phyloP scores from a whole-genome alignment of 2,797 vertebrate genomes.

The Muscicapa comitata region DNA sequence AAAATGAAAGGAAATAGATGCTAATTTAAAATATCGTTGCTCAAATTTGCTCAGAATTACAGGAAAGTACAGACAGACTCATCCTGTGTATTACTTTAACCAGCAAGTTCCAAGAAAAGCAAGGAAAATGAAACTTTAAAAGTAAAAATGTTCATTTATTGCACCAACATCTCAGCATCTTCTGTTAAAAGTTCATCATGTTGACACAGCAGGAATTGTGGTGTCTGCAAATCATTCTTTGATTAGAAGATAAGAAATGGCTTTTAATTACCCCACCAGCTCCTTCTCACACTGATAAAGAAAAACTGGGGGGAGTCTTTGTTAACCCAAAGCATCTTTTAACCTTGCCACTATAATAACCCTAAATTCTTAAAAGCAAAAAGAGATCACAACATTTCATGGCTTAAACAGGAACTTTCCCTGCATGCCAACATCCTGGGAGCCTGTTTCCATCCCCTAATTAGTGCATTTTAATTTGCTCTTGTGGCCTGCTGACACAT shows the following conservation, averaged over 20 bases:
- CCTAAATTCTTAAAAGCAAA: neutral
- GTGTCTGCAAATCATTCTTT: neutral
- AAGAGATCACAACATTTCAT: neutral
- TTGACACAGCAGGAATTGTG: neutral
- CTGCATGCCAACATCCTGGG: neutral
- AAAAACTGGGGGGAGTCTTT: neutral
- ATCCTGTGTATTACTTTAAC: neutral
- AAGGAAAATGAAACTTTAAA: neutral
- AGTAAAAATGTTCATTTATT: neutral
- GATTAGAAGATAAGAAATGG: neutral
- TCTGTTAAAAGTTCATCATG: neutral
- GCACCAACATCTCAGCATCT: neutral
- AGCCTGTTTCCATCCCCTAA: neutral
- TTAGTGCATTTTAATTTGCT: neutral
- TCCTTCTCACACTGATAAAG: neutral
- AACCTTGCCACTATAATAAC: neutral
- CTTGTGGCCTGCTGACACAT: neutral
- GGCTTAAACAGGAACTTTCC: neutral
- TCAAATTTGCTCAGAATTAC: neutral
- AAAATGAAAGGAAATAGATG: neutral
- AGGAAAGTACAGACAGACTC: rapidly evolving
- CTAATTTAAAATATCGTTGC: neutral
- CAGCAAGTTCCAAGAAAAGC: neutral
- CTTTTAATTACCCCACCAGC: slow-evolving; percentile 23
- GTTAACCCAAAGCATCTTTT: neutral